Base-by-base conservation (phyloP, 2,888 invertebrate genomes). In the Melolontha melolontha region DNA sequence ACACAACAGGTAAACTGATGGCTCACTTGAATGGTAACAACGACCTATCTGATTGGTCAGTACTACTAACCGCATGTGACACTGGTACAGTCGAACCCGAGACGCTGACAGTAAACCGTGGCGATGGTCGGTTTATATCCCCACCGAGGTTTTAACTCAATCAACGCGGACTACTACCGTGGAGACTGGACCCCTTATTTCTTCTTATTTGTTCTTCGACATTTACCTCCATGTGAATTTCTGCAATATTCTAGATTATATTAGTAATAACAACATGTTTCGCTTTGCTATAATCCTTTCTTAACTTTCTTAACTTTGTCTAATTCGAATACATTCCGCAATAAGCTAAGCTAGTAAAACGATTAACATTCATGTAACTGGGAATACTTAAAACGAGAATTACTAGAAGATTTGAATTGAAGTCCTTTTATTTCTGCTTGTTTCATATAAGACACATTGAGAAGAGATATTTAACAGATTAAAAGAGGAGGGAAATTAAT, bases 31-130 rank as follows among this genome's bases (percentile, higher is more conserved):
- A 66, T 51, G 41, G 62, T 64, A 66, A 71, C 68, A 64, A 64
- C 62, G 59, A 64, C 64, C 68, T 66, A 64, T 68, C 50, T 59
- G 63, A 74, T 74, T 75, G 75, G 76, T 68, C 75, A 73, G 73
- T 72, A 72, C 74, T 57, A 59, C 70, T 69, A 70, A 68, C 71
- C 68, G 68, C 70, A 69, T 68, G 71, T 69, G 71, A 67, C 68
- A 68, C 71, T 66, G 62, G 44, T 44, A 44, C 34, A 34, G 44
- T 42, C 57, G 52, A 65, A 67, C 63, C 59, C 71, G 68, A 42
- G 11, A 34, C 34, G 55, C 55, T 55, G 40, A 17, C 16, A n/a
- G 55, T 52, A 39, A 12, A 40, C 16, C 40, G 17, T 12, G 11
- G 14, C 42, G 55, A n/a, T 27, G 55, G 55, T 22, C 55, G 55